Evolutionary conservation across 2,113 vertebrate species (phyloP), one percentile per base, ranked within the genome.

Genomic region (Capra hircus): DNA sequence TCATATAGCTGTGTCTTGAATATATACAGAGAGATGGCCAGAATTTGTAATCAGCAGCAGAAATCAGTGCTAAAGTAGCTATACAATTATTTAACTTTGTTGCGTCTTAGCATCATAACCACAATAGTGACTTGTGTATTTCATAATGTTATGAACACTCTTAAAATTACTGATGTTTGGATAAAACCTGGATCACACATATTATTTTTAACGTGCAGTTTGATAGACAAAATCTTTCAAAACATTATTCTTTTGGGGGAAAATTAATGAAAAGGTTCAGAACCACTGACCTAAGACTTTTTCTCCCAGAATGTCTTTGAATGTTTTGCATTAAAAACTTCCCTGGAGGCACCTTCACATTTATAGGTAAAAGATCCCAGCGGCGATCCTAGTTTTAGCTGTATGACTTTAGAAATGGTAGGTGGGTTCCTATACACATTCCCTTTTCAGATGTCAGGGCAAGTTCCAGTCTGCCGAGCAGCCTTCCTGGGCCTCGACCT

Each of bases 131-230:
- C 78, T 45, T 53, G 11, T 89, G 6, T 78, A 33, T 95, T 93
- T 90, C 84, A 80, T 53, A 81, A 90, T 62, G 28, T 55, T 78
- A 40, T 57, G 50, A 95, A 86, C 30, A 43, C 77, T 95, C 86
- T 85, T 92, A 96, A 93, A 94, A 86, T 89, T 19, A 94, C 92
- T 59, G 36, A 94, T 86, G 64, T 98, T 94, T 92, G 95, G 82
- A 64, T 92, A 95, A 97, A 96, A 82, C 92, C 88, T 96, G 95
- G 77, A 83, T 64, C 95, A 93, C 91, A 98, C 95, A 97, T 82
- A 94, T 88, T 97, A 97, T 84, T 96, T 97, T 94, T 96, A 97
- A 95, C 62, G 93, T 95, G 95, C 45, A 90, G 62, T 96, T 96
- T 87, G 57, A 97, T 86, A 96, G 96, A 96, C 77, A 94, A 83